Percentiles rank a stretch among this genome's conserved stretches.
phyloP scores from a whole-genome alignment of 1,140 invertebrate species.

The Kradibia gibbosae region DNA sequence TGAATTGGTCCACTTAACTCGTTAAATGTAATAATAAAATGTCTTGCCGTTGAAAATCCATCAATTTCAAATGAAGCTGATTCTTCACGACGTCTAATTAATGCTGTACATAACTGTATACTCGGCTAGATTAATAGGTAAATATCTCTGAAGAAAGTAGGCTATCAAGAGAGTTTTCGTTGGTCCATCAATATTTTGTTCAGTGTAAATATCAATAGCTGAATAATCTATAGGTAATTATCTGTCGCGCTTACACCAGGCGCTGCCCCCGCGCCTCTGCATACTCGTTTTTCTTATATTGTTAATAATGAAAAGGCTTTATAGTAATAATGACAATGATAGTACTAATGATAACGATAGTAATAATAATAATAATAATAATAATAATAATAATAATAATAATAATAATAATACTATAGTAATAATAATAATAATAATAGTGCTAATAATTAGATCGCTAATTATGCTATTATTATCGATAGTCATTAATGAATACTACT shows the following conservation, averaged over 20 bases:
- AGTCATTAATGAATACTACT: too few species aligned
- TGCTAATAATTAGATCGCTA: too few species aligned
- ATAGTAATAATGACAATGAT: too few species aligned
- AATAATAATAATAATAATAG: too few species aligned
- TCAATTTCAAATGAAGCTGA: background rate
- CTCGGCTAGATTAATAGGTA: background rate
- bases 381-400: too few species aligned
- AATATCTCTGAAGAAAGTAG: background rate
- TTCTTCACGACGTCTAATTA: background rate
- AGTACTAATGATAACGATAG: too few species aligned
- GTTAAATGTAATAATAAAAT: background rate
- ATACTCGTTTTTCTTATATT: too few species aligned
- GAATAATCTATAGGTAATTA: background rate
- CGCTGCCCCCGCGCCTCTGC: too few species aligned
- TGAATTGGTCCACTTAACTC: slow-evolving; percentile 35
- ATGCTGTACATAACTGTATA: background rate
- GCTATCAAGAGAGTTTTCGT: background rate
- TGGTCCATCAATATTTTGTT: background rate
- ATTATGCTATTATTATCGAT: too few species aligned
- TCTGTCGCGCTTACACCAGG: background rate
- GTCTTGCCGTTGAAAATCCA: background rate
- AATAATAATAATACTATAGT: too few species aligned
- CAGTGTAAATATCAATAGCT: background rate
- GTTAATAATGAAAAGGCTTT: too few species aligned
- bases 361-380: too few species aligned